These are phyloP conservation scores for Germaria angustata DNA, from an alignment of 2,888 invertebrate genomes.

Conservation along the genomic window DNA sequence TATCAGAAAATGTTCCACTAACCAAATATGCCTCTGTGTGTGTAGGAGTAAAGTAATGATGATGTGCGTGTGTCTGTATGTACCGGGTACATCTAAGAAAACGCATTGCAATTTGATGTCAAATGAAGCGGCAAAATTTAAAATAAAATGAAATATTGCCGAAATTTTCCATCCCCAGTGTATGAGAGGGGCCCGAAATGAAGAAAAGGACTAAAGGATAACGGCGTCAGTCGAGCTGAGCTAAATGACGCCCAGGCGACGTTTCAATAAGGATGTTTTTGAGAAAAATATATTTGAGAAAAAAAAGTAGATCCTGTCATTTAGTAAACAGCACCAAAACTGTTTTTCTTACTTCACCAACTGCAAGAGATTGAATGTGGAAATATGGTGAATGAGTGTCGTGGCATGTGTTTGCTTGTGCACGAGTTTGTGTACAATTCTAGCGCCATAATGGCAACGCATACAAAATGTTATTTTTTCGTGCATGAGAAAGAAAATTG, in stretches of 20 bases:
- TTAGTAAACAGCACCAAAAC: slow-evolving; percentile 63
- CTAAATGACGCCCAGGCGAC: slow-evolving; percentile 79
- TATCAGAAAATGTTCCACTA: too few species aligned
- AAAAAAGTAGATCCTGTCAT: slow-evolving; percentile 51
- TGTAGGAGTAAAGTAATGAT: too few species aligned
- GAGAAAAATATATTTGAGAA: slow-evolving; percentile 19
- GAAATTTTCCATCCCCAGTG: slow-evolving; percentile 51
- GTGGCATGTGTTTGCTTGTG: background rate
- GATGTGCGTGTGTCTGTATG: background rate
- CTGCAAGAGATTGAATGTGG: slow-evolving; percentile 57
- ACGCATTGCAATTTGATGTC: slow-evolving; percentile 71
- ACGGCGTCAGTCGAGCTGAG: slow-evolving; percentile 66
- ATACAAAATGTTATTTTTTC: slow-evolving; percentile 63
- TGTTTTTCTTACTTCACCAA: slow-evolving; percentile 50
- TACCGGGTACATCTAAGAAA: slow-evolving; percentile 29
- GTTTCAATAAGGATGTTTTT: slow-evolving; percentile 61
- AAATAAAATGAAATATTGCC: slow-evolving; percentile 77
- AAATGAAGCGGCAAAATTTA: slow-evolving; percentile 79
- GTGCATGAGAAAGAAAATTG: slow-evolving; percentile 55
- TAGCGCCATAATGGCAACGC: slow-evolving; percentile 66
- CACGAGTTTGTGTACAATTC: slow-evolving; percentile 28
- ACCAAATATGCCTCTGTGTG: too few species aligned
- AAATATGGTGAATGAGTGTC: slow-evolving; percentile 45
- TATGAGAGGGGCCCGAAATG: background rate
- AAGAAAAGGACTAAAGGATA: slow-evolving; percentile 58